Evolutionary conservation across 2,797 vertebrate genomes (phyloP), one percentile per base, ranked within the genome.

Genomic region (Muscicapa comitata): DNA sequence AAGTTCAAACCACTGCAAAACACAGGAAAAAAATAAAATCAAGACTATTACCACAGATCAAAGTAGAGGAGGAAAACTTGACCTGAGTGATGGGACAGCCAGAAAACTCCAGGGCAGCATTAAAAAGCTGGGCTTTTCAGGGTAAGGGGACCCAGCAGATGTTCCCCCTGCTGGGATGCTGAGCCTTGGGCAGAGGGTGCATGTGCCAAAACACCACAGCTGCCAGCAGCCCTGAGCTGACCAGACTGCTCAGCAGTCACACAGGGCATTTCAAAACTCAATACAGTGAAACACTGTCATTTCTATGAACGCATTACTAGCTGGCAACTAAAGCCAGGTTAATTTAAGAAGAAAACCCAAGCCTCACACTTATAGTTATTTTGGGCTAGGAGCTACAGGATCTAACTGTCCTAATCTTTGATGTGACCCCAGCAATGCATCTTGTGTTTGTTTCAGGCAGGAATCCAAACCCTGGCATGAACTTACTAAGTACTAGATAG

Each of bases 1-100:
- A 99, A 99, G 98, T 99, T 99, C 97, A 99, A 97, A 58, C 99
- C 99, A 97, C 99, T 99, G 98, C 58, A 96, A 98, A 88, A 95
- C 6, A 86, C 5, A 72, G 83, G 72, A 57, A 51, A 53, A 53
- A 57, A 10, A 58, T 51, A 81, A 94, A 86, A 91, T 84, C 51
- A 87, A 73, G n/a, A 26, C 35, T 61, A 51, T 35, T 54, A 45
- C 9, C 17, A 53, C 4, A 50, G 61, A 91, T 47, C 31, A 73
- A 50, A 86, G 57, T 9, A 79, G 21, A 94, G 33, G 5, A 61
- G 18, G 35, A 72, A 76, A 74, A 63, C 45, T 33, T 70, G 50
- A 79, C 29, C 19, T 0, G 2, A 67, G 31, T 28, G 19, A 77
- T 21, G 28, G 31, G 53, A 78, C 80, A 75, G 43, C 23, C 38